These are phyloP conservation scores for Camponotus vicinus DNA, from an alignment of 1,140 invertebrate genomes.

Conservation along the genomic window DNA sequence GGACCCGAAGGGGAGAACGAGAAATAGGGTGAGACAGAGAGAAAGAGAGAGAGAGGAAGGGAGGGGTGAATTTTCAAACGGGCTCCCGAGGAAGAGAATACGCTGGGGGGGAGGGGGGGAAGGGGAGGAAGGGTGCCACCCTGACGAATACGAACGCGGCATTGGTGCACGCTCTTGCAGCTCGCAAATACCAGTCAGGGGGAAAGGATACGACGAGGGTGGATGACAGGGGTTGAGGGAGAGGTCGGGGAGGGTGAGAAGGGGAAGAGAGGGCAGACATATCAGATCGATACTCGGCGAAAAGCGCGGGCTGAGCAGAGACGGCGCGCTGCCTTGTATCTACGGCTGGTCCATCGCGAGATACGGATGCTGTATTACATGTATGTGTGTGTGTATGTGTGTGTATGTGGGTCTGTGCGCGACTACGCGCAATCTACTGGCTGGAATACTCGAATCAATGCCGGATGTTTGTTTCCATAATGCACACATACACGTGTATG, in stretches of 20 bases:
- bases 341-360: conserved; percentile 81
- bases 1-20: conserved; percentile 2
- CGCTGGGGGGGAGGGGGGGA: background rate
- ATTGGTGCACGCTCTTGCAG: conserved; percentile 72
- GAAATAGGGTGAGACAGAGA: too few species aligned
- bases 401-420: background rate
- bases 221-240: conserved; percentile 22
- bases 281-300: conserved; percentile 82
- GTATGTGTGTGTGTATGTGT: too few species aligned
- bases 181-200: conserved; percentile 59
- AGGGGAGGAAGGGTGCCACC: conserved; percentile 34
- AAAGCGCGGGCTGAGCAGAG: conserved; percentile 70
- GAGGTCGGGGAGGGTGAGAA: background rate
- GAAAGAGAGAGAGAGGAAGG: background rate
- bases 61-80: conserved; percentile 64
- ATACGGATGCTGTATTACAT: conserved; percentile 66
- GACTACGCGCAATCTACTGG: conserved; percentile 37
- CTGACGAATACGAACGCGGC: conserved; percentile 52
- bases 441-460: conserved; percentile 48
- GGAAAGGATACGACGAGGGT: conserved; percentile 36
- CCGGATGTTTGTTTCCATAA: background rate
- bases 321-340: conserved; percentile 62
- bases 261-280: conserved; percentile 43
- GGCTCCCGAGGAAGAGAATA: conserved; percentile 21
- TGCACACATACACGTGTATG: background rate